phyloP scores from a whole-genome alignment of 2,797 vertebrate genomes.

The Notolabrus celidotus region DNA sequence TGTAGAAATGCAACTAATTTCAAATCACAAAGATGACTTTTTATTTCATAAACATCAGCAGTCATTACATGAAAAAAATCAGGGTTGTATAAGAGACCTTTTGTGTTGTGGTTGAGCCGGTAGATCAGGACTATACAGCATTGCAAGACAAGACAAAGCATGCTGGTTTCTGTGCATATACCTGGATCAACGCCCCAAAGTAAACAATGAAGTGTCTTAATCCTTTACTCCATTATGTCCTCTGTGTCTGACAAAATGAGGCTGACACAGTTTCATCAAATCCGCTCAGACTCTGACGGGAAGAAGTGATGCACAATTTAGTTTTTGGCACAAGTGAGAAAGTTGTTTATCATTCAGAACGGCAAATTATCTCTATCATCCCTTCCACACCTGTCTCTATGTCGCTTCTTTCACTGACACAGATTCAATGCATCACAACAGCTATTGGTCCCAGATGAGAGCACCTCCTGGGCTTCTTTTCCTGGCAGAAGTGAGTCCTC shows the following conservation, averaged over 20 bases:
- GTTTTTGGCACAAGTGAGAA: background rate
- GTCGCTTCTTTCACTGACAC: background rate
- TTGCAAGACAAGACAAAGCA: constrained; percentile 10
- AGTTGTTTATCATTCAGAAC: constrained; percentile 6
- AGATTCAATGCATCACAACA: constrained; percentile 3
- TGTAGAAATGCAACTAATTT: background rate
- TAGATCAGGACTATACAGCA: constrained; percentile 12
- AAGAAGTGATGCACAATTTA: constrained; percentile 6
- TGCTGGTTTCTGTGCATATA: background rate
- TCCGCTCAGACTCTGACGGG: background rate
- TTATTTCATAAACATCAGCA: constrained; percentile 51
- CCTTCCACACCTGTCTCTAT: constrained; percentile 4
- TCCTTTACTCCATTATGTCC: background rate
- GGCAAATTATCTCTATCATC: background rate
- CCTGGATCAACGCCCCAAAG: background rate
- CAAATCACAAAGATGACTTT: constrained; percentile 28
- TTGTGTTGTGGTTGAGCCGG: constrained; percentile 5
- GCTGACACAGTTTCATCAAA: background rate
- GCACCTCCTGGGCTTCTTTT: background rate
- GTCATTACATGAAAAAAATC: constrained; percentile 14
- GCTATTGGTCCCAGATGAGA: constrained; percentile 10
- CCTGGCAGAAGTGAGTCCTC: constrained; percentile 6
- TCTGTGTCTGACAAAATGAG: constrained; percentile 6
- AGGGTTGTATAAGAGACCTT: background rate
- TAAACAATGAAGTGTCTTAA: background rate